These are phyloP conservation scores for Coelopa pilipes DNA, from an alignment of 2,888 invertebrate species.

Conservation along the genomic window DNA sequence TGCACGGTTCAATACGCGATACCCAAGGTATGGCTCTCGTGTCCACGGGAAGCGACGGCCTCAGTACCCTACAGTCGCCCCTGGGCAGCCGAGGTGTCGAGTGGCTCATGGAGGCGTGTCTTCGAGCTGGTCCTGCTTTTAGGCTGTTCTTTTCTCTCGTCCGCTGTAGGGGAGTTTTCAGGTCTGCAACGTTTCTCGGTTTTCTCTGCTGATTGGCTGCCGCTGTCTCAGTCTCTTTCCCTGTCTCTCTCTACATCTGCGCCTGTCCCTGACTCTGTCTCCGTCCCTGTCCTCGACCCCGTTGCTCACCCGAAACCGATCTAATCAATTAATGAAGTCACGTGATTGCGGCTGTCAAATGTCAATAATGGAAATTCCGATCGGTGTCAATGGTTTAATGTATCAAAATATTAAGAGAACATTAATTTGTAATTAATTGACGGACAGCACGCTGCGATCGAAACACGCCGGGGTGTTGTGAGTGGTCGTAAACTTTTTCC, in stretches of 20 bases:
- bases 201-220: not conserved
- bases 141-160: too few species aligned
- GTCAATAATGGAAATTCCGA: conserved; percentile 31
- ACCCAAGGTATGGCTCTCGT: too few species aligned
- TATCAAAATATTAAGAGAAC: conserved; percentile 25
- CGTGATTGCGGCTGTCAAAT: conserved; percentile 34
- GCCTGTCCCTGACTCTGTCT: too few species aligned
- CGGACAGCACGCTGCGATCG: conserved; percentile 1
- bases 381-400: conserved; percentile 30
- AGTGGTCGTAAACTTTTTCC: not conserved
- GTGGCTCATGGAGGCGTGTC: too few species aligned
- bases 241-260: conserved; percentile 5
- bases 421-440: conserved; percentile 37
- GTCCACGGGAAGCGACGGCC: too few species aligned
- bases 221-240: not conserved
- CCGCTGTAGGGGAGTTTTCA: not conserved
- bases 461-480: not conserved
- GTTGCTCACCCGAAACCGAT: conserved; percentile 8
- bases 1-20: too few species aligned
- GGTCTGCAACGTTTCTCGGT: not conserved
- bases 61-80: too few species aligned
- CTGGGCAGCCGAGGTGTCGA: too few species aligned
- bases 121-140: too few species aligned
- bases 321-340: conserved; percentile 37
- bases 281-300: not conserved